Evolutionary conservation across 2,797 vertebrate species (phyloP), one percentile per base, ranked within the genome.

Genomic region (Eidolon dupreanum): DNA sequence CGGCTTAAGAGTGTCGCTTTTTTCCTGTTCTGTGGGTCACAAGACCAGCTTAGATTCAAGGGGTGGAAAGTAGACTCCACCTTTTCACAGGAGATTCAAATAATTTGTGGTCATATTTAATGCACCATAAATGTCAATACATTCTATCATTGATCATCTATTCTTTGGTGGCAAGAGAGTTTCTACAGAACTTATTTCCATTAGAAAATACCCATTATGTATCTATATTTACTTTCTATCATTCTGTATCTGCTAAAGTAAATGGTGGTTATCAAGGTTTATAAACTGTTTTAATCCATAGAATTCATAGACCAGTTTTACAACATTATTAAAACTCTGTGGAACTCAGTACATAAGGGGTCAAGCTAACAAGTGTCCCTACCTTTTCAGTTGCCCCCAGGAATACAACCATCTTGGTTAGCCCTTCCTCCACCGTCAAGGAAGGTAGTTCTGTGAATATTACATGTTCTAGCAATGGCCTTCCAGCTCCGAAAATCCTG

Each of bases 391-490:
- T 97, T 97, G 97, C 98, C 20, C 98, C 98, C 0, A 96, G 43
- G 61, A 97, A 98, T 28, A 98, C 97, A 28, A 15, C 15, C 5
- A 63, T 99, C 86, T 97, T 73, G 53, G 96, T 98, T 86, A 94
- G 41, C 5, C 98, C 98, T 41, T 97, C 98, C 53, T 24, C 79
- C 84, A 31, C 70, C 79, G 90, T 99, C 65, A 97, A 98, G 93
- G 99, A 99, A 96, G 99, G 99, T 77, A 98, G 99, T 82, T 96
- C 96, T 61, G 97, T 99, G 94, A 99, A 41, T 0, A 74, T 99
- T 79, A 98, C 97, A 33, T 99, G 99, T 63, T 95, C 16, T 28
- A 99, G 99, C 8, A 77, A 98, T 16, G 99, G 99, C 57, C 97
- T 98, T 78, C 99, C 99, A 0, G 82, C 96, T 81, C 98, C 98